Conservation (phyloP, 2,888 invertebrate genomes). For the Dinocampus coccinellae region DNA sequence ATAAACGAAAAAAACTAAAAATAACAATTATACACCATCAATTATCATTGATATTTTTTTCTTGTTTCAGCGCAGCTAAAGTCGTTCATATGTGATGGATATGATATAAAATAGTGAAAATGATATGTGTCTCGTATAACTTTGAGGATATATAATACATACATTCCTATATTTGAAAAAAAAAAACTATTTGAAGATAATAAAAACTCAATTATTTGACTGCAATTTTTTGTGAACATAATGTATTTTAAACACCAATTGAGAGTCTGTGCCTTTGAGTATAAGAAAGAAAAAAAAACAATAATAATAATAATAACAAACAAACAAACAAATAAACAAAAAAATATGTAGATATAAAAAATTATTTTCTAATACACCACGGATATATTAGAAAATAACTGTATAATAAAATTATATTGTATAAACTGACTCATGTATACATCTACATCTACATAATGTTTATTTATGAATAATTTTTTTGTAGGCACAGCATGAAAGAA, state of each 20-base stretch:
- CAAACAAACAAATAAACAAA: not conserved
- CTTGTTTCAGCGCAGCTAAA: slow-evolving; percentile 63
- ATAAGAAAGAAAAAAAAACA: not conserved
- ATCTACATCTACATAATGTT: not conserved
- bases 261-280: not conserved
- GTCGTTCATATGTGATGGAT: slow-evolving; percentile 68
- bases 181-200: not conserved
- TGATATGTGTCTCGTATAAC: not conserved
- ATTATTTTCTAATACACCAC: not conserved
- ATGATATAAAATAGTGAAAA: not conserved
- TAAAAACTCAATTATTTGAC: not conserved
- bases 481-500: not conserved
- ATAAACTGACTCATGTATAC: not conserved
- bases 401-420: not conserved
- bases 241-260: too few relatives aligned
- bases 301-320: not conserved
- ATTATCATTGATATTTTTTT: not conserved
- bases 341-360: not conserved
- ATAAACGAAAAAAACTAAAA: not conserved
- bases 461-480: not conserved
- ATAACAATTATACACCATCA: not conserved
- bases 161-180: too few relatives aligned
- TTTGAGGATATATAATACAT: not conserved
- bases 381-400: not conserved
- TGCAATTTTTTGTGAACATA: too few relatives aligned